phyloP scores from a whole-genome alignment of 1,140 invertebrate species.

The Riptortus pedestris region DNA sequence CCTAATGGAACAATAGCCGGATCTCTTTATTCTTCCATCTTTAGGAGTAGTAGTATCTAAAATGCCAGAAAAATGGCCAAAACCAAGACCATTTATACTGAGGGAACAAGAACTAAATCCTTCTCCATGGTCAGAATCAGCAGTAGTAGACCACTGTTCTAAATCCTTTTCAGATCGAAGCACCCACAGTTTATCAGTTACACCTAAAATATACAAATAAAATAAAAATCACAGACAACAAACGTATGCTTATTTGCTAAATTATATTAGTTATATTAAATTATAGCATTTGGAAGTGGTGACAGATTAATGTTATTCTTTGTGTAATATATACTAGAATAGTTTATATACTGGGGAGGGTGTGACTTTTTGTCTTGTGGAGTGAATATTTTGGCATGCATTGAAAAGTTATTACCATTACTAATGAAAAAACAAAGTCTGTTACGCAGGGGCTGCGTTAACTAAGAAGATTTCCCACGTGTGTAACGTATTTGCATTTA shows the following conservation, averaged over 20 bases:
- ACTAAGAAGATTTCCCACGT: too few species aligned
- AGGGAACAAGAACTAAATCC: slow-evolving; percentile 61
- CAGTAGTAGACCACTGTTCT: slow-evolving; percentile 60
- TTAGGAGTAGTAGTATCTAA: slow-evolving; percentile 60
- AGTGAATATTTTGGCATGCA: neutral
- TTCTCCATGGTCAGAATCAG: slow-evolving; percentile 67
- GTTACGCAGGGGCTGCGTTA: too few species aligned
- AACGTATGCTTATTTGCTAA: neutral
- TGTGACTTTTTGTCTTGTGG: neutral
- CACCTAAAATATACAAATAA: slow-evolving; percentile 40
- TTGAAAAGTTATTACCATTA: too few species aligned
- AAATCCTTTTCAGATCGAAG: slow-evolving; percentile 53
- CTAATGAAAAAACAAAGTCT: too few species aligned
- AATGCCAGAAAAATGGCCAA: slow-evolving; percentile 65
- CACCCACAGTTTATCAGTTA: slow-evolving; percentile 56
- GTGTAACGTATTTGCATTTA: too few species aligned
- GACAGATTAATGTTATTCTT: neutral
- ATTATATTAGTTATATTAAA: neutral
- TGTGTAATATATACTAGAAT: neutral
- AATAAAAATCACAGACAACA: too few species aligned
- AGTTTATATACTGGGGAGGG: neutral
- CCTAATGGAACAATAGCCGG: slow-evolving; percentile 69
- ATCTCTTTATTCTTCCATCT: slow-evolving; percentile 60
- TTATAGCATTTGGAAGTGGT: neutral
- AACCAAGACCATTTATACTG: slow-evolving; percentile 48